Base-by-base conservation (phyloP, 37 sponge, comb jelly and placozoan species). In the Ianthella basta region DNA sequence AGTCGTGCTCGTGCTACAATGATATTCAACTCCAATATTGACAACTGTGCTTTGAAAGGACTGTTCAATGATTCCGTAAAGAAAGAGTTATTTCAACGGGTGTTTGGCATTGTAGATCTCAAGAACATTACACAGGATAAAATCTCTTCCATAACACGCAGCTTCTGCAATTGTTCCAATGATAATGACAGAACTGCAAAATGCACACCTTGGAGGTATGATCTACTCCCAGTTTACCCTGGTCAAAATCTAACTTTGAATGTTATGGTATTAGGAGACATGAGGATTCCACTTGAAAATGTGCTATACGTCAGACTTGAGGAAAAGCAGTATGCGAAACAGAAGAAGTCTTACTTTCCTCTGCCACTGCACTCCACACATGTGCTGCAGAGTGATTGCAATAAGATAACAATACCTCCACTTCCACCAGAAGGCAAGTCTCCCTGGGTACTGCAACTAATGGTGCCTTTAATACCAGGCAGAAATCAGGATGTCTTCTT, bases 21-120 rank as follows among this genome's bases (percentile, higher is more conserved):
- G 44, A 18, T 75, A 18, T 75, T 75, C 54, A 75, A 75, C 53
- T 16, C 38, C 44, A 75, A 75, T 44, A 75, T 75, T 44, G 78
- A 75, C 37, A 1, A 75, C 20, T 75, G 78, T 25, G 40, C 33
- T 30, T 35, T 69, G 34, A 1, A 29, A 3, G 50, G 50, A 44
- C 8, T 8, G 8, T 44, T 44, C 8, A 8, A 44, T 10, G 50
- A 44, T 8, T 44, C 50, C 50, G 8, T 8, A 3, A 44, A 44
- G 50, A 44, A 44, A 10, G 8, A 44, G 8, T 8, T 44, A 3
- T 44, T 44, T 44, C 50, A 44, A 8, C 50, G 50, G 8, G 50
- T 44, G 50, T 44, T 44, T 44, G 50, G 50, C 50, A 44, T 44
- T 44, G 6, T 8, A 44, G 50, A n/a, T n/a, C n/a, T 33, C 1